Base-by-base conservation (phyloP, 2,113 vertebrate genomes). In the Passer domesticus region DNA sequence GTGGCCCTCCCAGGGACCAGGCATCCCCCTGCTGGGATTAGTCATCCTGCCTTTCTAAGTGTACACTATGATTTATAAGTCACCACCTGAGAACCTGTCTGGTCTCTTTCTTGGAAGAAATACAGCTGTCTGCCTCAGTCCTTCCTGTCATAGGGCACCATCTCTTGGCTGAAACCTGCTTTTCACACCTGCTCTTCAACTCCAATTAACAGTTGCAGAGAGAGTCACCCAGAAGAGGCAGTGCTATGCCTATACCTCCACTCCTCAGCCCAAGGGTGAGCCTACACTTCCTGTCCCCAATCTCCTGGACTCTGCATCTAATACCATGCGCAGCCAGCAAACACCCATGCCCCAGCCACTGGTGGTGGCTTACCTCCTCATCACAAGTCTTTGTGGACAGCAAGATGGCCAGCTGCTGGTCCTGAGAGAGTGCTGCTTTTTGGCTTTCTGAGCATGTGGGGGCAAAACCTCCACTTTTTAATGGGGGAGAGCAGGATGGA, bases 341-440 rank as follows among this genome's bases (percentile, higher is more conserved):
- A 76, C 25, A 63, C 17, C 35, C 62, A 31, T 2, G 33, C 13
- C 33, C 49, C 49, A 39, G 1, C 9, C 16, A 3, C 2, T 22
- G 33, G 7, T 47, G 49, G 3, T 83, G 66, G 31, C 30, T 63
- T 47, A 27, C 18, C 58, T 67, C 24, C 44, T 6, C 47, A 31
- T 16, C 47, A n/a, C 43, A 41, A 14, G 6, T 6, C 22, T 28
- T 19, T 19, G n/a, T 15, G n/a, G 37, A 15, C 74, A 35, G 31
- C 0, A 1, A 52, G 30, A 28, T 35, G 39, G 35, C 31, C 1
- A 0, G 23, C 56, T 77, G 37, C 14, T 46, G 43, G 10, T 64
- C 72, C 72, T 13, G 13, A 59, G 53, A 49, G 39, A 76, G 13
- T 4, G 53, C 28, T 89, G 46, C 83, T 50, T 23, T 69, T 66